These are phyloP conservation scores for Oryctolagus cuniculus DNA, from an alignment of 2,113 vertebrate genomes.

Conservation along the genomic window DNA sequence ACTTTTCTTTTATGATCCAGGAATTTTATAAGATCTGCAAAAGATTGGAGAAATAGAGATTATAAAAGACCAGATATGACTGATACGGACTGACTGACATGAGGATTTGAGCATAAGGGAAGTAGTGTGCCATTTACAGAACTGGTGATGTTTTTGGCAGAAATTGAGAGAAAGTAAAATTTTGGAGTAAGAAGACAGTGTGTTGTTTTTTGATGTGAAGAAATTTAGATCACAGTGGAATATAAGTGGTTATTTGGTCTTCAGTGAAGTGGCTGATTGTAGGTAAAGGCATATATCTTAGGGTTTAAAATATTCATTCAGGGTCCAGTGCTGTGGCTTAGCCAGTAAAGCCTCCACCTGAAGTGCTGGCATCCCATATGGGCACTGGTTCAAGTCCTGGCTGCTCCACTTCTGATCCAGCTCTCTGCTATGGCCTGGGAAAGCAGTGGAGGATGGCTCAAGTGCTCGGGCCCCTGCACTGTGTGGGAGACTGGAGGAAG, in stretches of 20 bases:
- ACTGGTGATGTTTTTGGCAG: neutral
- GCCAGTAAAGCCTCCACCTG: no score
- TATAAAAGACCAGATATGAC: neutral
- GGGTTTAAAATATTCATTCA: neutral
- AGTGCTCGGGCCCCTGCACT: no score
- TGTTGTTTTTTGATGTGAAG: slow-evolving; percentile 35
- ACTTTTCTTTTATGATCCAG: neutral
- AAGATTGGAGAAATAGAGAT: neutral
- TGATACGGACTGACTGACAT: neutral
- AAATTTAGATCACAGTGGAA: slow-evolving; percentile 3
- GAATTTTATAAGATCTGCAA: neutral
- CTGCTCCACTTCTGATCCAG: no score
- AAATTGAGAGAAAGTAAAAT: neutral
- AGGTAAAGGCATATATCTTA: neutral
- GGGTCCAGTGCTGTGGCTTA: no score
- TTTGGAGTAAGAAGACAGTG: neutral
- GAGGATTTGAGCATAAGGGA: neutral
- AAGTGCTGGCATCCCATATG: no score
- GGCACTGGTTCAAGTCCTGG: no score
- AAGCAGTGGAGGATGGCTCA: no score
- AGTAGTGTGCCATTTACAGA: neutral
- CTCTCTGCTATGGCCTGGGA: no score
- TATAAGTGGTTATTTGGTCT: neutral
- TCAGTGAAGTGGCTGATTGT: neutral
- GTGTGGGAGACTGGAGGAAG: no score